Evolutionary conservation across 1,140 invertebrate genomes (phyloP).

Genomic region (Eriocheir sinensis): DNA sequence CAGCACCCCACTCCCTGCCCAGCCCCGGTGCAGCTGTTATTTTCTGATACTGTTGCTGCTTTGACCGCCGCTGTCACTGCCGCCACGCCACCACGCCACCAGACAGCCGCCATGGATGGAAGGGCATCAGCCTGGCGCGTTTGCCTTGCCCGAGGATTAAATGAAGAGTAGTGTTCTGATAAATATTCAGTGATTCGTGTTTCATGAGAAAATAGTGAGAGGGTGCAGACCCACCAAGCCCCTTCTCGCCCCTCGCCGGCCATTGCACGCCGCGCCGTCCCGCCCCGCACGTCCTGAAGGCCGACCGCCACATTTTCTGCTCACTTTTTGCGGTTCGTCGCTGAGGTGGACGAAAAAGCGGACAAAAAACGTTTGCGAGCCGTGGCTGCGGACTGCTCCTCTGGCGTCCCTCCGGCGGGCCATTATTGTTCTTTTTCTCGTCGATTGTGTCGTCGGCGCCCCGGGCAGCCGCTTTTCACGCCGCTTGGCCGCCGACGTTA

Average conservation of each 20-base stretch:
- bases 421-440: slow-evolving; percentile 64
- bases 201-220: too few species aligned
- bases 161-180: too few species aligned
- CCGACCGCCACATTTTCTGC: background rate
- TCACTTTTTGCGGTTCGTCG: background rate
- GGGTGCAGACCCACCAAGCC: background rate
- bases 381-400: background rate
- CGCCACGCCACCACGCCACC: too few species aligned
- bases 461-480: background rate
- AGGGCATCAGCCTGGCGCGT: background rate
- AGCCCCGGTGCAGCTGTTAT: background rate
- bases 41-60: background rate
- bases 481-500: slow-evolving; percentile 46
- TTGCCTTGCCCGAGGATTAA: too few species aligned
- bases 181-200: background rate
- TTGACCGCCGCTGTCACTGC: background rate
- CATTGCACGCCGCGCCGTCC: background rate
- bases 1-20: too few species aligned
- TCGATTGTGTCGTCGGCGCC: slow-evolving; percentile 59
- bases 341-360: background rate
- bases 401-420: background rate
- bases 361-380: background rate
- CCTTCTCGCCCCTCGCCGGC: too few species aligned
- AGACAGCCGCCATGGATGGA: background rate
- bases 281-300: background rate